Base-by-base conservation (phyloP, 64 coral and sea anemone species). In the Pocillopora verrucosa region DNA sequence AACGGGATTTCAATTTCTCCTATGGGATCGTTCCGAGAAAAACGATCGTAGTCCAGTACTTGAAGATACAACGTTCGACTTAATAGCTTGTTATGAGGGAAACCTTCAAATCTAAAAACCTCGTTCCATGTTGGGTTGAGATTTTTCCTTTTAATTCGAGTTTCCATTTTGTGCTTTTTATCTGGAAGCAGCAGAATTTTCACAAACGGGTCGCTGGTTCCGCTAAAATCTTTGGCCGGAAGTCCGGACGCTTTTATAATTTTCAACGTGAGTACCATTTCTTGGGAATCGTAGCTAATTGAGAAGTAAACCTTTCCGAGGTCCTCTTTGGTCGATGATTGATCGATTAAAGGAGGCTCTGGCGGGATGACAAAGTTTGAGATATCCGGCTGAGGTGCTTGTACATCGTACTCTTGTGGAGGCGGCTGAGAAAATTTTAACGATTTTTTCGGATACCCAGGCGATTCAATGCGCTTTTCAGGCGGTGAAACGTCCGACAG, bases 91-190 rank as follows among this genome's bases (percentile, higher is more conserved):
- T 91, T 99, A 73, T 99, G 91, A 10, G 97, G 91, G n/a, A 95
- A 99, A 1, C 97, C 97, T 78, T 95, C 94, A 78, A 99, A 99
- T 0, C 90, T 92, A 75, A 99, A 99, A 15, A 95, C 91, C 64
- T 99, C 97, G 59, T 99, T 99, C 97, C 97, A 99, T 34, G 93
- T 89, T 36, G 97, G 97, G 75, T 95, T 95, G 5, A 99, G 86
- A 60, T 99, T 99, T 57, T 99, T 95, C 34, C 97, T 36, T 56
- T 95, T 99, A 10, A 99, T 91, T 79, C 97, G 65, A 0, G 97
- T 99, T 65, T 99, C 97, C 38, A 99, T 62, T 81, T 99, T 99
- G 78, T 95, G 74, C 82, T 98, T 98, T 63, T 95, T 95, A 35
- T 99, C 97, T 13, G 97, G 97, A 1, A 99, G 91, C 0, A 99